Evolutionary conservation across 2,888 invertebrate genomes (phyloP), one percentile per base, ranked within the genome.

Genomic region (Petrolisthes cinctipes): DNA sequence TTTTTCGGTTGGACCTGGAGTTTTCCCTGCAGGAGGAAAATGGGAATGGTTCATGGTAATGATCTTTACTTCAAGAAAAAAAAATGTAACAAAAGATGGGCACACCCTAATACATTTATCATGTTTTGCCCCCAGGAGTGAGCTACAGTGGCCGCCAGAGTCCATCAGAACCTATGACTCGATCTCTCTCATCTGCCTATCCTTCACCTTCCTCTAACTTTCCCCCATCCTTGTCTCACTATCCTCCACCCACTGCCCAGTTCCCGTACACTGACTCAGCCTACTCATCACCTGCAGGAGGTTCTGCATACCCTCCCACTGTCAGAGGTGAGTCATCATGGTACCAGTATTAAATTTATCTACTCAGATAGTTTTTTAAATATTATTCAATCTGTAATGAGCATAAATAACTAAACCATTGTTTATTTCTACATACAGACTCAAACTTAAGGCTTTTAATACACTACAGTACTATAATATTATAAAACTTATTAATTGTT

Each of bases 221-320:
- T 20, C 57, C 76, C 54, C 17, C 23, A n/a, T 56, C 86, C n/a
- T 73, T 89, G 86, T 68, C 73, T 5, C 88, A 81, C 5, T 89
- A 17, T 17, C 76, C 76, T 86, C 51, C 76, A 82, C 23, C 82
- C 86, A 57, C 86, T 68, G 56, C 86, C n/a, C 87, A 84, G 9
- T 88, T 84, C 51, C 87, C 88, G 14, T 88, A 82, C 61, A 56
- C 85, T 11, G 89, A 89, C 83, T 89, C 89, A 0, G 89, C 90
- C 17, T 90, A 90, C 71, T 89, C 90, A 11, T 90, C 90, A 7
- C 90, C 89, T 5, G 85, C 80, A 6, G 85, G 85, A 9, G 88
- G 89, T 4, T 80, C 87, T 37, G 57, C 83, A 5, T 88, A 88
- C 56, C 88, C 88, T 68, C 85, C 88, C 54, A 88, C 88, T 20